Conservation (phyloP, 1,140 invertebrate genomes). For the Papilio dardanus region DNA sequence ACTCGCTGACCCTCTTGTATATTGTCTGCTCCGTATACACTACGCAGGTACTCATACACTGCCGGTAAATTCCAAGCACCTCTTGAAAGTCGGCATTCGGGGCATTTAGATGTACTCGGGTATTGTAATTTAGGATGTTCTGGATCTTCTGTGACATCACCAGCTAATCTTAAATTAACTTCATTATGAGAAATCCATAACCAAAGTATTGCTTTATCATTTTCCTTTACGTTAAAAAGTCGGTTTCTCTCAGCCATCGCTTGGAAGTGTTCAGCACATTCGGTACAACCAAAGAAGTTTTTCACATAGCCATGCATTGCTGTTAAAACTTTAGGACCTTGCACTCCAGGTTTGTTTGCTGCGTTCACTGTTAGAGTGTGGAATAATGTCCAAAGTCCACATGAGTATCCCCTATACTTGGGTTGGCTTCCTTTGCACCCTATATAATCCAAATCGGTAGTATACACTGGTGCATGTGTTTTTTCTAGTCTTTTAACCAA, state of each 20-base stretch:
- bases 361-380: conserved; percentile 95
- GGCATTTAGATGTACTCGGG: conserved; percentile 88
- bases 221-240: conserved; percentile 86
- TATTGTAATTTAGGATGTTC: conserved; percentile 95
- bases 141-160: conserved; percentile 96
- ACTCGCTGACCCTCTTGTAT: conserved; percentile 74
- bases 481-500: conserved; percentile 82
- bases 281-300: conserved; percentile 96
- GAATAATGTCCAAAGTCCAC: conserved; percentile 97
- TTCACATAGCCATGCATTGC: conserved; percentile 95
- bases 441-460: conserved; percentile 87
- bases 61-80: conserved; percentile 87
- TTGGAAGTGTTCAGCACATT: conserved; percentile 95
- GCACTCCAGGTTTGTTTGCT: conserved; percentile 74
- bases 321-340: conserved; percentile 86
- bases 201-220: conserved; percentile 93
- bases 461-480: conserved; percentile 82
- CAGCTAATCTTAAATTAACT: conserved; percentile 93
- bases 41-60: conserved; percentile 89
- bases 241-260: conserved; percentile 88
- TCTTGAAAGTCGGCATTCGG: conserved; percentile 85
- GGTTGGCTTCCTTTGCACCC: conserved; percentile 91
- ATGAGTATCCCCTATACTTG: conserved; percentile 94
- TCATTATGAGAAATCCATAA: conserved; percentile 97
- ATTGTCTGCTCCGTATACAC: conserved; percentile 86